These are phyloP conservation scores for Eidolon helvum DNA, from an alignment of 2,113 vertebrate species.

Conservation along the genomic window DNA sequence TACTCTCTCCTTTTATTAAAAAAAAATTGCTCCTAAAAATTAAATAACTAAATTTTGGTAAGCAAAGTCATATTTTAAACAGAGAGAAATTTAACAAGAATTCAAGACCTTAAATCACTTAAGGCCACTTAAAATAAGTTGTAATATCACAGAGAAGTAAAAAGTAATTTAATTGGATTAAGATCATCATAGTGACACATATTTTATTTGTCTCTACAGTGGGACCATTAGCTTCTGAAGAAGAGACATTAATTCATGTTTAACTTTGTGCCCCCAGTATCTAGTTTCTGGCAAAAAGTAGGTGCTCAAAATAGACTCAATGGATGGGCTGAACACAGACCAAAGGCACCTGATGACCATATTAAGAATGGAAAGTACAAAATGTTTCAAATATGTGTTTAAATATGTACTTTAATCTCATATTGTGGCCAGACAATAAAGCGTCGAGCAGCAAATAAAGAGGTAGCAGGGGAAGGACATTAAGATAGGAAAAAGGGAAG, in stretches of 20 bases:
- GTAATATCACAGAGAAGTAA: not conserved
- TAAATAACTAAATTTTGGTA: conserved; percentile 46
- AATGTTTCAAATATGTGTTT: not conserved
- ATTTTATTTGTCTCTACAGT: not conserved
- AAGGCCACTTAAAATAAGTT: not conserved
- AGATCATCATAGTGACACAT: not conserved
- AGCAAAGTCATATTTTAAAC: conserved; percentile 12
- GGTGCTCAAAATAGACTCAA: not conserved
- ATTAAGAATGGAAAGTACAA: not conserved
- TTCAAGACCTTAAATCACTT: not conserved
- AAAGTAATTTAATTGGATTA: not conserved
- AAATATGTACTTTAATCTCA: not conserved
- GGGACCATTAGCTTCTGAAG: not conserved
- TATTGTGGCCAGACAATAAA: not conserved
- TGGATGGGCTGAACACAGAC: not conserved
- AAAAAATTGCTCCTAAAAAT: not conserved
- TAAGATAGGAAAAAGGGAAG: not conserved
- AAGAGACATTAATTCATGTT: not conserved
- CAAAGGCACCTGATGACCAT: not conserved
- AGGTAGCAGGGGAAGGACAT: not conserved
- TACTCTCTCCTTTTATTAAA: not conserved
- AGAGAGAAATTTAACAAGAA: conserved; percentile 15
- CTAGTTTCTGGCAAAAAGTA: not conserved
- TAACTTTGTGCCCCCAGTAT: not conserved
- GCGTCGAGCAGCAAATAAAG: not conserved